These are phyloP conservation scores for Laticauda laticaudata DNA, from an alignment of 2,113 vertebrate genomes.

Conservation along the genomic window DNA sequence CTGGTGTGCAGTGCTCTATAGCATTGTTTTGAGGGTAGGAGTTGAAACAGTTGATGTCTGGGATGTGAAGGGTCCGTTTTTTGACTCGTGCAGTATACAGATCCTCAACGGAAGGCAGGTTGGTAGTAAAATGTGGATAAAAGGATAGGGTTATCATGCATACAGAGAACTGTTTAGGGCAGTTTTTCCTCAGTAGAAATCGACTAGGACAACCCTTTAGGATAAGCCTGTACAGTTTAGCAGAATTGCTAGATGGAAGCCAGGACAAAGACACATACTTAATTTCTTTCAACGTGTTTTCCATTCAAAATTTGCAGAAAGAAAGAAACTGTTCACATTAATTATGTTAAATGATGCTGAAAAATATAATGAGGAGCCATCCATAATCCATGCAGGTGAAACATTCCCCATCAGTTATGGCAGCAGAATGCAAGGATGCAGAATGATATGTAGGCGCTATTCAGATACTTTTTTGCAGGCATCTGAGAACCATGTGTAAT, in stretches of 20 bases:
- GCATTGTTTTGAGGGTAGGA: no score
- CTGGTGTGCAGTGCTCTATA: no score
- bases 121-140: no score
- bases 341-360: not conserved
- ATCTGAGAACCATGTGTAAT: not conserved
- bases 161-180: not conserved
- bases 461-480: not conserved
- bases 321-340: not conserved
- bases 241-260: not conserved
- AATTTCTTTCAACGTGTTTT: not conserved
- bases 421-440: not conserved
- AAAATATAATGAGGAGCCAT: not conserved
- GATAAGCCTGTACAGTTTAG: not conserved
- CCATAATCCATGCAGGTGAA: not conserved
- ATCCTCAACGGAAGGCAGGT: no score
- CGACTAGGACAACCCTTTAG: not conserved
- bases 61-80: no score
- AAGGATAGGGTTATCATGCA: no score
- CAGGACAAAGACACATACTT: not conserved
- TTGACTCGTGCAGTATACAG: no score
- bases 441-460: not conserved
- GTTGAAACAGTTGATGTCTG: no score
- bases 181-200: not conserved
- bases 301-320: not conserved
- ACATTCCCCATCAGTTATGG: not conserved